Evolutionary conservation across 2,797 vertebrate species (phyloP), one percentile per base, ranked within the genome.

Genomic region (Nannoperca obscura): DNA sequence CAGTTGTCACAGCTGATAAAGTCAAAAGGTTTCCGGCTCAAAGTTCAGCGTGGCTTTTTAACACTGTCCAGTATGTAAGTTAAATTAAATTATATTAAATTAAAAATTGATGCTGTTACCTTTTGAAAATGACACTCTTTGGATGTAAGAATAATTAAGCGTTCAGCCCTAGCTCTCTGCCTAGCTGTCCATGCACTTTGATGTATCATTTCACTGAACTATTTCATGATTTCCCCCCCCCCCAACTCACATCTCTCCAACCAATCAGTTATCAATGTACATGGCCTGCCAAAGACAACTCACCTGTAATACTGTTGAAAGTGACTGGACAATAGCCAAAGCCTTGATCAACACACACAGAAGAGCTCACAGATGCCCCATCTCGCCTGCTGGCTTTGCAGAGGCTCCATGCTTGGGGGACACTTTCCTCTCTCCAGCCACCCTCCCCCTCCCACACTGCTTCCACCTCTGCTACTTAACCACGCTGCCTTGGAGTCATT

Each of bases 401-500:
- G 55, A 66, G 36, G 73, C 34, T 74, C 76, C 49, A 53, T 60
- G 69, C 71, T 65, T 20, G 17, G 19, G 67, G 66, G 78, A 65
- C 34, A 8, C 71, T 58, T 73, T 74, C 6, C 55, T 68, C 44
- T 54, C 77, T n/a, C 64, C 30, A 27, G 32, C 40, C 1, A 15
- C 30, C 8, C 38, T 10, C 24, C 13, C 15, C 40, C 7, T 75
- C 54, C 71, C 46, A 17, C 66, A 58, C 71, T 87, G 63, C 40
- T n/a, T 88, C 73, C 36, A 78, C 50, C 42, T 54, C 9, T 7
- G 15, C 74, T 83, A 70, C 78, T 78, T 84, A 62, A 19, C 92
- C 67, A 71, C 74, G 19, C 80, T 55, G 74, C 95, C 93, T 91
- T 92, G 81, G 75, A 96, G 86, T 92, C 94, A 94, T 95, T 95